phyloP scores from a whole-genome alignment of 2,113 vertebrate species.

The Muntiacus reevesi region DNA sequence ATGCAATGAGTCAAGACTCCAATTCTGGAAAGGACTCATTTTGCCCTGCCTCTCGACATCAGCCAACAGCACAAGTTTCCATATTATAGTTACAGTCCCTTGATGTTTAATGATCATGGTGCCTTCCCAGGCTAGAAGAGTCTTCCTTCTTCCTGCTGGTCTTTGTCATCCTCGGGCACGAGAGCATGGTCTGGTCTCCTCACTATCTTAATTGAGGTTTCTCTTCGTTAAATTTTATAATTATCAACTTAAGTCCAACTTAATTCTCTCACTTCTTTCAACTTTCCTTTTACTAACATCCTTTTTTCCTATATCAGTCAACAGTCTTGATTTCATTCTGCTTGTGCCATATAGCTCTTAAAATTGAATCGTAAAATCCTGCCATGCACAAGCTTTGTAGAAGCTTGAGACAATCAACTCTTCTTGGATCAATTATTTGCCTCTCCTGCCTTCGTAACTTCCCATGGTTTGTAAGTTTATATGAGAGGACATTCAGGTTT shows the following conservation, averaged over 20 bases:
- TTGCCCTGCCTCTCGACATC: neutral
- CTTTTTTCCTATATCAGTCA: neutral
- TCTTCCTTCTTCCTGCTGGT: neutral
- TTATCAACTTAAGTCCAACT: neutral
- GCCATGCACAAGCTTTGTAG: neutral
- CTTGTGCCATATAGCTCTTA: neutral
- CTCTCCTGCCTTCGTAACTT: neutral
- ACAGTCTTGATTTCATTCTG: neutral
- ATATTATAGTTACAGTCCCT: neutral
- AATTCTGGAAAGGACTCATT: neutral
- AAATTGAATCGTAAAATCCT: neutral
- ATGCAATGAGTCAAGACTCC: neutral
- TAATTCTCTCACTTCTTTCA: neutral
- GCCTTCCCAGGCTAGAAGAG: neutral
- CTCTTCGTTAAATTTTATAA: neutral
- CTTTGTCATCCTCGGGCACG: neutral
- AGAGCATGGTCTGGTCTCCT: neutral
- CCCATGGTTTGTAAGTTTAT: neutral
- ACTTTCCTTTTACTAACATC: neutral
- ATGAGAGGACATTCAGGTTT: neutral
- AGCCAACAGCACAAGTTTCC: neutral
- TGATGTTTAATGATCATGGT: neutral
- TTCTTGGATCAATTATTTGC: neutral
- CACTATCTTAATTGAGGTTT: neutral
- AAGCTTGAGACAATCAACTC: neutral